Percentiles rank a stretch among this genome's conserved stretches.
phyloP scores from a whole-genome alignment of 2,797 vertebrate genomes.

The Pteronotus mesoamericanus region DNA sequence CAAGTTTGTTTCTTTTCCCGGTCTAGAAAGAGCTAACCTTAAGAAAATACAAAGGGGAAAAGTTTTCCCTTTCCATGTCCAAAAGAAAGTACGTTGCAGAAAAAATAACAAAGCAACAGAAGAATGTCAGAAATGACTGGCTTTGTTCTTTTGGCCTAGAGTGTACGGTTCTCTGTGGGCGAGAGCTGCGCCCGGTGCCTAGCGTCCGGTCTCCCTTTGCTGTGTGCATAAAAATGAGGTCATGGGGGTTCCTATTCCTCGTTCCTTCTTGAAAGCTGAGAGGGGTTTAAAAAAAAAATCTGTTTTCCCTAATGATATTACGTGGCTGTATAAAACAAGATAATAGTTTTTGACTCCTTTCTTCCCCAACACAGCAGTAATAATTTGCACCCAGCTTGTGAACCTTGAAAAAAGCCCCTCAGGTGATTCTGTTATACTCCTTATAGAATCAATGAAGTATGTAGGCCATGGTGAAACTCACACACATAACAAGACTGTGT shows the following conservation, averaged over 20 bases:
- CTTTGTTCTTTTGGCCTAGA: not conserved
- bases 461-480: not conserved
- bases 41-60: conserved; percentile 30
- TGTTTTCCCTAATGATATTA: not conserved
- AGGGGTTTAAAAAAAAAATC: not conserved
- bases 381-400: not conserved
- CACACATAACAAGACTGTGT: not conserved
- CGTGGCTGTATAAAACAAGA: not conserved
- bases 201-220: not conserved
- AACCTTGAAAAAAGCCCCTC: not conserved
- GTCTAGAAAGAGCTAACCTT: conserved; percentile 9
- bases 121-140: not conserved
- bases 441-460: not conserved
- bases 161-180: not conserved
- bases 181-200: not conserved
- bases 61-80: not conserved
- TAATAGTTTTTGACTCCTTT: not conserved
- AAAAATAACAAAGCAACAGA: conserved; percentile 2
- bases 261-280: not conserved
- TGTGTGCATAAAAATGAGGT: not conserved
- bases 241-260: not conserved
- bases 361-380: not conserved
- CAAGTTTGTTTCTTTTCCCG: conserved; percentile 27
- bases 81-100: conserved; percentile 14
- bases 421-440: not conserved